Conservation (phyloP, 2,888 invertebrate genomes). For the Cosmorhoe ocellata region DNA sequence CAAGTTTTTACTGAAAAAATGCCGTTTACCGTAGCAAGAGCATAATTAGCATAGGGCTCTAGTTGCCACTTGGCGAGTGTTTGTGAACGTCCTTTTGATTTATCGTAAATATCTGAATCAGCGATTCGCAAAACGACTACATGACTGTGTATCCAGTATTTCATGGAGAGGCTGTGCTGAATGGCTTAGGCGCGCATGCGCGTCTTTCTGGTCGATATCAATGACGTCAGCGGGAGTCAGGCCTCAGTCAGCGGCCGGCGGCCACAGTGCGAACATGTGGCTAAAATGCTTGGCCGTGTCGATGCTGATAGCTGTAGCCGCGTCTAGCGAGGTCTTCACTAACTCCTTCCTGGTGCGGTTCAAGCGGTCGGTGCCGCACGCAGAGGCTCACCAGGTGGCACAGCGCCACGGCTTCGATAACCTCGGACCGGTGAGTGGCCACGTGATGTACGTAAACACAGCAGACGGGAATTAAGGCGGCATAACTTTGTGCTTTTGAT, state of each 20-base stretch:
- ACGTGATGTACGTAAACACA: slow-evolving; percentile 79
- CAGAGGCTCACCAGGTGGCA: slow-evolving; percentile 91
- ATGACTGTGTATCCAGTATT: slow-evolving; percentile 38
- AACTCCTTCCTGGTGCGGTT: slow-evolving; percentile 97
- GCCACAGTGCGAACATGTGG: slow-evolving; percentile 75
- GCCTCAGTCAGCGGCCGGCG: slow-evolving; percentile 74
- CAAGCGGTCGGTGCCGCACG: slow-evolving; percentile 88
- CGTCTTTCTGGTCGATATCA: slow-evolving; percentile 64
- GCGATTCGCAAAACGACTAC: neutral
- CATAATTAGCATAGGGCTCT: too few relatives aligned
- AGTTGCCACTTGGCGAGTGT: neutral
- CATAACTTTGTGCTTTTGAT: neutral
- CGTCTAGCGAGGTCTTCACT: slow-evolving; percentile 90
- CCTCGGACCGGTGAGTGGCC: slow-evolving; percentile 94
- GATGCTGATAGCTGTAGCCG: slow-evolving; percentile 66
- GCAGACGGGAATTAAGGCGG: slow-evolving; percentile 8
- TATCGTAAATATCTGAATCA: neutral
- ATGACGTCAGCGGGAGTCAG: slow-evolving; percentile 70
- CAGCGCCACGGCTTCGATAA: slow-evolving; percentile 95
- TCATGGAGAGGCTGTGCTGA: slow-evolving; percentile 55
- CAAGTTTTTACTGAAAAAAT: too few relatives aligned
- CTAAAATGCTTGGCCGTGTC: slow-evolving; percentile 71
- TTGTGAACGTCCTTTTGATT: neutral
- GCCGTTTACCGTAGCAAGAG: too few relatives aligned
- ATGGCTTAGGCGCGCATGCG: slow-evolving; percentile 65